Base-by-base conservation (phyloP, 2,113 vertebrate genomes). In the Glaucomys volans region DNA sequence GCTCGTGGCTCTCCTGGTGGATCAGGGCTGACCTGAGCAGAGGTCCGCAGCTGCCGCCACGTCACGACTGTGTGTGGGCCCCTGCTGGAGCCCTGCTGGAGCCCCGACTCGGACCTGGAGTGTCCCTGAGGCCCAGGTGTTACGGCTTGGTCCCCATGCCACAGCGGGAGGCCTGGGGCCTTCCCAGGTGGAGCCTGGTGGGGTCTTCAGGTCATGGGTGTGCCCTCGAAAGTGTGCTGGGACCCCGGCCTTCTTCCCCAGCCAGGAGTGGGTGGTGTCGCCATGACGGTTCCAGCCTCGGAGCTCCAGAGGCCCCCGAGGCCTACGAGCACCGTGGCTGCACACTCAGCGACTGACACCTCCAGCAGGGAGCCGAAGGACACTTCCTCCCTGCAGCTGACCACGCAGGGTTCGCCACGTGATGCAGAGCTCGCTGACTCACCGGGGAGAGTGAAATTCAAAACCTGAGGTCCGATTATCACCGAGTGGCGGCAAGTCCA, bases 11-110 rank as follows among this genome's bases (percentile, higher is more conserved):
- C 37, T 5, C n/a, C 6, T 57, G 50, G 14, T 40, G n/a, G 50
- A 24, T 6, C 9, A 16, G 84, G 67, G 18, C n/a, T 3, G 6
- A 24, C 69, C 26, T 13, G 52, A 57, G 14, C 47, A 40, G 24
- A 40, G 14, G 24, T 47, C n/a, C 16, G n/a, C 35, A 18, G 47
- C 50, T 18, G 16, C 47, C 71, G 35, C n/a, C 16, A 40, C 6
- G 16, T 54, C 18, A 2, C 35, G 9, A 66, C 10, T 14, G 62
- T 11, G 42, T n/a, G n/a, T n/a, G n/a, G n/a, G n/a, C n/a, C n/a
- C 9, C 11, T 5, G 11, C 5, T 11, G 26, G n/a, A 3, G 26
- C 35, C 9, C 11, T 5, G 11, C 5, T 11, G 26, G n/a, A 3
- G 26, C 35, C 71, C 2, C 40, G 40, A 37, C 37, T 35, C 4